A percentile compares a stretch with the other conserved stretches of the same genome.
Conservation (phyloP, 2,888 invertebrate species). For the Troilus luridus region DNA sequence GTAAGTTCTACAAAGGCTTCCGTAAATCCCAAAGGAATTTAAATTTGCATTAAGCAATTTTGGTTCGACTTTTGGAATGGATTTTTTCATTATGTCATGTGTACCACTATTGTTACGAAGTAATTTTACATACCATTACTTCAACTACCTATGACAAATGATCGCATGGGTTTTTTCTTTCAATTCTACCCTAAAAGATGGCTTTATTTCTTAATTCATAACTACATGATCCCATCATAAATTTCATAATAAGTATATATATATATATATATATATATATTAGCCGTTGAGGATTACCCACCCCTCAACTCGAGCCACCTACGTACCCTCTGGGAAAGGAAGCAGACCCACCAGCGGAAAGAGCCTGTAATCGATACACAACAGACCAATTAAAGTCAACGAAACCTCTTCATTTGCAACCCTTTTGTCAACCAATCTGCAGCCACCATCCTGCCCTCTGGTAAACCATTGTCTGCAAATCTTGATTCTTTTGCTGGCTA, state of each 20-base stretch:
- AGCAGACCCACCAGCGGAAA: slow-evolving; percentile 12
- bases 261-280: neutral
- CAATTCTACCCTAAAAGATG: no score
- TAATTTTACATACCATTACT: no score
- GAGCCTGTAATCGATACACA: slow-evolving; percentile 56
- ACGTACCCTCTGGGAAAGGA: slow-evolving; percentile 18
- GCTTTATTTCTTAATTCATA: neutral
- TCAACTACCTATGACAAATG: no score
- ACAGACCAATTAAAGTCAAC: slow-evolving; percentile 53
- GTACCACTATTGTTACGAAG: no score
- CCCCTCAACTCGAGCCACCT: neutral
- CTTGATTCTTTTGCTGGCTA: slow-evolving; percentile 13
- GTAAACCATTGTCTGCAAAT: neutral
- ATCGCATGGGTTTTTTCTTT: no score
- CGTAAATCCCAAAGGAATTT: no score
- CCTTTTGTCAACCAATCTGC: slow-evolving; percentile 45
- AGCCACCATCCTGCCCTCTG: slow-evolving; percentile 29
- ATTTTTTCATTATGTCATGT: no score
- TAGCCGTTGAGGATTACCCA: neutral
- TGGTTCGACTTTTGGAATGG: no score
- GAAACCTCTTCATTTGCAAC: slow-evolving; percentile 44
- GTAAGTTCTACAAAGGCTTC: no score
- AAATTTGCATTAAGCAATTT: no score
- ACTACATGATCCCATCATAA: neutral
- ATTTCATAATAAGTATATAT: no score